Conservation (phyloP, 2,113 vertebrate species). For the Aythya baeri region DNA sequence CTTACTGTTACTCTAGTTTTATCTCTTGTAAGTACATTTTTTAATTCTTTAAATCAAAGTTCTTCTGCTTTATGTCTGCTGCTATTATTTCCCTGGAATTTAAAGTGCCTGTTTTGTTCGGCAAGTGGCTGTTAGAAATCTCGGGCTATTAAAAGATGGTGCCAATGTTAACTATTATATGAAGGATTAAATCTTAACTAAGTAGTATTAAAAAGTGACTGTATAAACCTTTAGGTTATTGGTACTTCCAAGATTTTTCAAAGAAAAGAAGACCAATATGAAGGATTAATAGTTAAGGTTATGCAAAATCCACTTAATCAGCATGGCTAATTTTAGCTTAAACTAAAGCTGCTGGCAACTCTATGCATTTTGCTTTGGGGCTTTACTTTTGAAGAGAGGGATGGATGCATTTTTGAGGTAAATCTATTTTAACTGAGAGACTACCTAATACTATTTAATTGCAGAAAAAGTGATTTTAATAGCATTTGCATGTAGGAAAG, state of each 20-base stretch:
- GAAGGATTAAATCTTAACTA: slow-evolving; percentile 62
- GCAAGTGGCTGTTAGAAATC: slow-evolving; percentile 24
- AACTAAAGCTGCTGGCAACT: slow-evolving; percentile 64
- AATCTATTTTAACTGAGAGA: slow-evolving; percentile 66
- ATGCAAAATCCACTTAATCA: slow-evolving; percentile 75
- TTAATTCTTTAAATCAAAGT: slow-evolving; percentile 37
- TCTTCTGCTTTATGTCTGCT: not conserved
- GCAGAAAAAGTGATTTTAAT: slow-evolving; percentile 56
- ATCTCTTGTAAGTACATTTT: slow-evolving; percentile 36
- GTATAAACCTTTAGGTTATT: slow-evolving; percentile 60
- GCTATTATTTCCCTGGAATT: slow-evolving; percentile 40
- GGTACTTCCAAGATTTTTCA: slow-evolving; percentile 49
- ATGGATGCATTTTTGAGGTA: slow-evolving; percentile 68
- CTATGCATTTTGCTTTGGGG: slow-evolving; percentile 57
- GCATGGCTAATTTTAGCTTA: slow-evolving; percentile 75
- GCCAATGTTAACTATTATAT: slow-evolving; percentile 39
- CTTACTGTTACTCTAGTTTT: slow-evolving; percentile 44
- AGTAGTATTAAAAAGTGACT: slow-evolving; percentile 64
- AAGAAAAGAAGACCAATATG: slow-evolving; percentile 58
- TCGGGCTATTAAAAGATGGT: slow-evolving; percentile 43
- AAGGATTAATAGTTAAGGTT: slow-evolving; percentile 69
- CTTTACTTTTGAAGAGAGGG: slow-evolving; percentile 60
- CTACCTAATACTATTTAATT: slow-evolving; percentile 67
- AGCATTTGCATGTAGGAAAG: slow-evolving; percentile 47
- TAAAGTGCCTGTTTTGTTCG: slow-evolving; percentile 54